Percentiles rank a stretch among this genome's conserved stretches.
These are phyloP conservation scores for Anguilla pacifica DNA, from an alignment of 2,797 vertebrate species.

Conservation along the genomic window DNA sequence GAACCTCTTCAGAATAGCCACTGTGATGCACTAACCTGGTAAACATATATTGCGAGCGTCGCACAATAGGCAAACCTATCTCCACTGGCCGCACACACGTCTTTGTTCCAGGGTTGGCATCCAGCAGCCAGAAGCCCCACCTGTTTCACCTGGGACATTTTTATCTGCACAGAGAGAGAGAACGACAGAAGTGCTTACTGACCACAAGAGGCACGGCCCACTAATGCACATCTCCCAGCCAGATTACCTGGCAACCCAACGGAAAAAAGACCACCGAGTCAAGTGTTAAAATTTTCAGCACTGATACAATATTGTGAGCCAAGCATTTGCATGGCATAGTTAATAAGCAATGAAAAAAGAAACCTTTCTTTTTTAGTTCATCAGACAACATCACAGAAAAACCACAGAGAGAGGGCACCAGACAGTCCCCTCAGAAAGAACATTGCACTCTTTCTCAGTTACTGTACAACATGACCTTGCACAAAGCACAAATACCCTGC, in stretches of 20 bases:
- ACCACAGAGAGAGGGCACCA: not conserved
- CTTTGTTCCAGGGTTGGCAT: constrained; percentile 98
- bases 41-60: constrained; percentile 93
- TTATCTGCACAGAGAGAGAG: constrained; percentile 70
- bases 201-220: not conserved
- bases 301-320: not conserved
- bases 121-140: constrained; percentile 92
- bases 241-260: not conserved
- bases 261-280: not conserved
- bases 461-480: not conserved
- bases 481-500: not conserved
- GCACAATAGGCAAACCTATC: constrained; percentile 96
- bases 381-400: not conserved
- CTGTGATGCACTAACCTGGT: constrained; percentile 77
- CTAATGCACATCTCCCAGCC: not conserved
- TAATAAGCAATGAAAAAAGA: not conserved
- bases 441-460: not conserved
- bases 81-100: constrained; percentile 90
- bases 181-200: not conserved
- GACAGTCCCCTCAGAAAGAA: not conserved
- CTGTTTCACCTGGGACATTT: constrained; percentile 94
- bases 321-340: not conserved
- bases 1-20: not conserved
- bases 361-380: not conserved
- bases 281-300: not conserved